Conservation (phyloP, 2,113 vertebrate genomes). For the Ceyx margarethae region DNA sequence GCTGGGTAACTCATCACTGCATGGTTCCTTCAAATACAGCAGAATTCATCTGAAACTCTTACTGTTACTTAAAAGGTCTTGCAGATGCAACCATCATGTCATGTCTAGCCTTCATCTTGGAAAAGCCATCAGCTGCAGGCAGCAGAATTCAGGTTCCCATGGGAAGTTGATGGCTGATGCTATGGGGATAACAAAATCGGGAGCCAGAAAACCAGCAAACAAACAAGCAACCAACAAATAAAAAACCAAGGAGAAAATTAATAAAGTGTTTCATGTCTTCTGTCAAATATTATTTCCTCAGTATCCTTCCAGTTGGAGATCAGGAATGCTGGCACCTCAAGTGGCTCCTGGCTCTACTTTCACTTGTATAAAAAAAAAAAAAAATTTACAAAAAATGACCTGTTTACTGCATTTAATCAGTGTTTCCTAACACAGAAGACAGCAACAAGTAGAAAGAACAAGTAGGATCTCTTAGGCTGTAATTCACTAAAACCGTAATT, state of each 20-base stretch:
- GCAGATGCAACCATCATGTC: neutral
- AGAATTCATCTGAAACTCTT: neutral
- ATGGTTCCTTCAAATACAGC: neutral
- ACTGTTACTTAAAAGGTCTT: neutral
- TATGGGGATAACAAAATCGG: neutral
- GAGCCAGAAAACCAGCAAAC: neutral
- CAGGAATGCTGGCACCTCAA: neutral
- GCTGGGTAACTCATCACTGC: neutral
- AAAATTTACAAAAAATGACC: no score
- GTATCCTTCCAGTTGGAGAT: neutral
- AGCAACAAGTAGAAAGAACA: neutral
- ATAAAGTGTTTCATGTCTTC: neutral
- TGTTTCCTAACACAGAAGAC: neutral
- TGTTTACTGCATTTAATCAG: neutral
- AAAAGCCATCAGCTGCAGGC: neutral
- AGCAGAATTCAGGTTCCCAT: neutral
- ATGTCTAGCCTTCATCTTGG: neutral
- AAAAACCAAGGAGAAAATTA: neutral
- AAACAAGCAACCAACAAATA: neutral
- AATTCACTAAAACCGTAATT: neutral
- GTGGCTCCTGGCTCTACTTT: neutral
- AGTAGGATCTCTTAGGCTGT: neutral
- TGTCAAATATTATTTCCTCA: neutral
- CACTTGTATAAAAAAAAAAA: neutral
- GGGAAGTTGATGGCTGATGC: neutral